These are phyloP conservation scores for Leptinotarsa texana DNA, from an alignment of 1,140 invertebrate species.

Conservation along the genomic window DNA sequence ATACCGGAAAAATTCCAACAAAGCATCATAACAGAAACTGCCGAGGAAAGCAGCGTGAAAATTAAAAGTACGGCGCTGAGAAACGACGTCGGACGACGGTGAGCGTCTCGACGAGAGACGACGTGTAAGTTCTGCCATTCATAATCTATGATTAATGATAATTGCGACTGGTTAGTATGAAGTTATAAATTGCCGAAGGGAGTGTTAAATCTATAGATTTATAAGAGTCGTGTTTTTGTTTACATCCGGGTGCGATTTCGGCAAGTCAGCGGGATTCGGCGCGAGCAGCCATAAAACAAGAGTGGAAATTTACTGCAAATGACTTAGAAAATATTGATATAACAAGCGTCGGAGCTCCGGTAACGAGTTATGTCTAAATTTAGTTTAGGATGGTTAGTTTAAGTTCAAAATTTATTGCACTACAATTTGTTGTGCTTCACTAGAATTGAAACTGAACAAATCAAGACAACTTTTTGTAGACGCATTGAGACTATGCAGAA, in stretches of 20 bases:
- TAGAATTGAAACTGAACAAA: background rate
- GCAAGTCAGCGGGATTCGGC: slow-evolving; percentile 31
- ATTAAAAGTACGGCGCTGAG: slow-evolving; percentile 19
- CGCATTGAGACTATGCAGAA: background rate
- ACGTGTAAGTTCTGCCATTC: slow-evolving; percentile 52
- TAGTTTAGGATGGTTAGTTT: background rate
- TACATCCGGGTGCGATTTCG: slow-evolving; percentile 29
- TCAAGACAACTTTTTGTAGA: background rate
- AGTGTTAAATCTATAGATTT: slow-evolving; percentile 35
- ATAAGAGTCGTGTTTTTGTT: slow-evolving; percentile 38
- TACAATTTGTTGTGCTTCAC: no score
- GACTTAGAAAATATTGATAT: slow-evolving; percentile 27
- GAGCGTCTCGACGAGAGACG: slow-evolving; percentile 25
- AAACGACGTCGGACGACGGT: slow-evolving; percentile 12
- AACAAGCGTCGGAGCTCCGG: slow-evolving; percentile 1
- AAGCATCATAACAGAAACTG: background rate
- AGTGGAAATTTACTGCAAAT: slow-evolving; percentile 31
- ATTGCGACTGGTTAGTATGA: slow-evolving; percentile 47
- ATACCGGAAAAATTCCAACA: background rate
- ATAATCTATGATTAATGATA: slow-evolving; percentile 54
- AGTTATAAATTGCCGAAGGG: slow-evolving; percentile 48
- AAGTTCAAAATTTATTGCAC: no score
- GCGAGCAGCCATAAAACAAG: background rate
- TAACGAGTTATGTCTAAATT: background rate
- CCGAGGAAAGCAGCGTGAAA: slow-evolving; percentile 3